Percentiles rank a stretch among this genome's conserved stretches.
Evolutionary conservation across 2,888 invertebrate genomes (phyloP).

Genomic region (Caenorhabditis angaria): DNA sequence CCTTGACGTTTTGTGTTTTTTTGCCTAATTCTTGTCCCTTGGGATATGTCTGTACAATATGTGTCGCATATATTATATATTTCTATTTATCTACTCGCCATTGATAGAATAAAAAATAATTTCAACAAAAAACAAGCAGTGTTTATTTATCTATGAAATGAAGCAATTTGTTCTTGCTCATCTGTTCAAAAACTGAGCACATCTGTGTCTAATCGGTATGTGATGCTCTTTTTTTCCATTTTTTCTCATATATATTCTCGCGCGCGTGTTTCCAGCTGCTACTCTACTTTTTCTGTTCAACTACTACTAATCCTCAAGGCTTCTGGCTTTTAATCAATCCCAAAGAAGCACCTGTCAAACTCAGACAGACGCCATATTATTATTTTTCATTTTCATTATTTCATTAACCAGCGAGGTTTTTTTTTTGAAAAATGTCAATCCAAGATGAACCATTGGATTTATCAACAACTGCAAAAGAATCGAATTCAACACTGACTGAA

Average conservation of each 20-base stretch:
- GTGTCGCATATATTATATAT: conserved; percentile 31
- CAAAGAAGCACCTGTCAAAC: conserved; percentile 49
- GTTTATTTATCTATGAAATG: conserved; percentile 14
- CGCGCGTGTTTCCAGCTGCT: conserved; percentile 33
- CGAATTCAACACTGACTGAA: neutral
- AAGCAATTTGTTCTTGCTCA: conserved; percentile 18
- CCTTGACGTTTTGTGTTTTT: conserved; percentile 8
- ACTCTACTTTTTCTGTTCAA: conserved; percentile 8
- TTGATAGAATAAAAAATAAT: neutral
- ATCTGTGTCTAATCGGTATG: conserved; percentile 47
- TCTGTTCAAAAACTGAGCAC: conserved; percentile 24
- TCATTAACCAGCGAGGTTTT: neutral
- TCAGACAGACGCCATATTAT: conserved; percentile 25
- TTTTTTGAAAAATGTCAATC: neutral
- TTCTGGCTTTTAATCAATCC: conserved; percentile 8
- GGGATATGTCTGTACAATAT: conserved; percentile 40
- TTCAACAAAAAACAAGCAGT: conserved; percentile 11
- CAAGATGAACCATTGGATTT: conserved; percentile 38
- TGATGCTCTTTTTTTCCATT: conserved; percentile 24
- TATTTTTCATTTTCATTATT: conserved; percentile 6
- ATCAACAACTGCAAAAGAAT: conserved; percentile 1
- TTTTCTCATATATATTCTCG: conserved; percentile 35
- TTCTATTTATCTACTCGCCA: conserved; percentile 6
- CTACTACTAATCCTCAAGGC: neutral
- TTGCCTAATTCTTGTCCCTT: conserved; percentile 36